Percentiles rank a stretch among this genome's conserved stretches.
phyloP scores from a whole-genome alignment of 2,888 invertebrate genomes.

The Crematogaster levior region DNA sequence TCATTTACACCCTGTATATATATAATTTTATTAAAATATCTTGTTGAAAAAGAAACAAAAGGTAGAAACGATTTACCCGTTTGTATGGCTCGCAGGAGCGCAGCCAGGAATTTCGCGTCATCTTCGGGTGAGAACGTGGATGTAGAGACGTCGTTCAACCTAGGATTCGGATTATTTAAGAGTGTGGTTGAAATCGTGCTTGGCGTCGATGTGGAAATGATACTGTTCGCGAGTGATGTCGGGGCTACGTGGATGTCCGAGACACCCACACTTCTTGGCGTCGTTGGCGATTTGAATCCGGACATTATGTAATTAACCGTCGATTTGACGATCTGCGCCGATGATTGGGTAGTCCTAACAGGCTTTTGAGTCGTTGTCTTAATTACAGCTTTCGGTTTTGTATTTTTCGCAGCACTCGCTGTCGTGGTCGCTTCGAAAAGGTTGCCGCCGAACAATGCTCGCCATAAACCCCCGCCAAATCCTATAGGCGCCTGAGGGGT shows the following conservation, averaged over 20 bases:
- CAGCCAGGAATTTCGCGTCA: slow-evolving; percentile 81
- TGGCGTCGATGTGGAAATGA: slow-evolving; percentile 71
- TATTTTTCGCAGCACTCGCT: neutral
- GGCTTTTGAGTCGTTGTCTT: slow-evolving; percentile 65
- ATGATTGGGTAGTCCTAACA: slow-evolving; percentile 83
- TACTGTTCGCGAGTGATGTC: slow-evolving; percentile 75
- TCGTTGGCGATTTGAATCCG: slow-evolving; percentile 35
- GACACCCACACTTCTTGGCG: slow-evolving; percentile 59
- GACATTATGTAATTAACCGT: slow-evolving; percentile 75
- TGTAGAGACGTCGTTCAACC: slow-evolving; percentile 58
- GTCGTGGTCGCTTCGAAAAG: slow-evolving; percentile 70
- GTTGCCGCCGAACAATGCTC: slow-evolving; percentile 80
- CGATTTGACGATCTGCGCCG: slow-evolving; percentile 67
- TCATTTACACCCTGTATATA: neutral
- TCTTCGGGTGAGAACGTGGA: slow-evolving; percentile 81
- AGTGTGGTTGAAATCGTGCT: slow-evolving; percentile 53
- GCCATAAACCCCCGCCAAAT: slow-evolving; percentile 79
- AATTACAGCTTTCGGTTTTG: slow-evolving; percentile 67
- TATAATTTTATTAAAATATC: neutral
- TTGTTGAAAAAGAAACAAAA: neutral
- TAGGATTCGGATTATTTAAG: slow-evolving; percentile 73
- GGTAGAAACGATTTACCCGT: slow-evolving; percentile 63
- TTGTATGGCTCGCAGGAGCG: slow-evolving; percentile 77
- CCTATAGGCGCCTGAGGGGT: slow-evolving; percentile 82
- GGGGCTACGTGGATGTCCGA: slow-evolving; percentile 68